Conservation (phyloP, 2,797 vertebrate species). For the Enteromius afrohamiltoni region DNA sequence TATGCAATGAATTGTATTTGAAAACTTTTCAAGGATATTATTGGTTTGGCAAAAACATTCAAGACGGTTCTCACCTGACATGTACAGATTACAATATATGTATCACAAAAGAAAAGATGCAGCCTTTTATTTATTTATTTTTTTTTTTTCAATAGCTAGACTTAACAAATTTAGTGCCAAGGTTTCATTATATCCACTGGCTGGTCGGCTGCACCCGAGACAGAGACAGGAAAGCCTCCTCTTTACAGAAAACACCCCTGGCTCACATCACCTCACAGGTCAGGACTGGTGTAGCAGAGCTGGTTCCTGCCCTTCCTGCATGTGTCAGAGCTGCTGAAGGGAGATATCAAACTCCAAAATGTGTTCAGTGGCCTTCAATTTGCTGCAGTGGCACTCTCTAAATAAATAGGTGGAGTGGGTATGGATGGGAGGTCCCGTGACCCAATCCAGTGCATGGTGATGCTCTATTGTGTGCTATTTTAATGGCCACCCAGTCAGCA, state of each 20-base stretch:
- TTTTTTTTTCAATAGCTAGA: neutral
- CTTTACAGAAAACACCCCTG: conserved; percentile 22
- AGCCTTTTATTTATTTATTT: neutral
- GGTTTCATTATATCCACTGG: conserved; percentile 28
- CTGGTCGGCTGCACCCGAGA: conserved; percentile 27
- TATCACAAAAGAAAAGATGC: neutral
- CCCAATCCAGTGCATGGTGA: conserved; percentile 22
- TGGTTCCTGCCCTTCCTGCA: conserved; percentile 53
- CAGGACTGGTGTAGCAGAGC: conserved; percentile 41
- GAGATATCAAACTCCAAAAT: conserved; percentile 58
- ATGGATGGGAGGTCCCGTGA: conserved; percentile 23
- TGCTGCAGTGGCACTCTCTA: conserved; percentile 43
- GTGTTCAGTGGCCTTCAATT: conserved; percentile 60
- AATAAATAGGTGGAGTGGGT: conserved; percentile 39
- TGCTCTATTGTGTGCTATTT: conserved; percentile 55
- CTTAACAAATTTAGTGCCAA: conserved; percentile 37
- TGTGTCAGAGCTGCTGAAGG: conserved; percentile 50
- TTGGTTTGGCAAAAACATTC: neutral
- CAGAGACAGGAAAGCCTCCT: conserved; percentile 48
- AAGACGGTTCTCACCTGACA: neutral
- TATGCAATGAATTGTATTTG: neutral
- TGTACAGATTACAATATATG: neutral
- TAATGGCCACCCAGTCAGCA: conserved; percentile 28
- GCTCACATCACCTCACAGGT: conserved; percentile 48
- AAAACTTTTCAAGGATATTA: neutral